Conservation (phyloP, 1,140 invertebrate species). For the Ceratina australensis region DNA sequence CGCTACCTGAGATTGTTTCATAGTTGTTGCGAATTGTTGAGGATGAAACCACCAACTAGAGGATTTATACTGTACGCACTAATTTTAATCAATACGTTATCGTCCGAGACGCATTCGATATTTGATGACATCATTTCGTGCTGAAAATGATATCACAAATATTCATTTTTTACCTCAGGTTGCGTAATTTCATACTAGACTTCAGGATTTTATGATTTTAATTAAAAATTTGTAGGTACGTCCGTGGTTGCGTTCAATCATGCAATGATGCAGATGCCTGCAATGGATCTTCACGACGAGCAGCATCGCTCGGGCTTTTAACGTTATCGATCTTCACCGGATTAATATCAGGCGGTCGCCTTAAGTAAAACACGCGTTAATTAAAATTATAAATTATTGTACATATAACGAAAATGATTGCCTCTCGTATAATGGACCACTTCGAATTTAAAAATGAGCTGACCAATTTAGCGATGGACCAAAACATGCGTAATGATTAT, state of each 20-base stretch:
- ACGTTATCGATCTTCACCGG: slow-evolving; percentile 45
- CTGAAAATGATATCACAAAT: background rate
- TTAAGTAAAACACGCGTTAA: slow-evolving; percentile 7
- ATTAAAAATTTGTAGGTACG: slow-evolving; percentile 82
- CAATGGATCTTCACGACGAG: slow-evolving; percentile 77
- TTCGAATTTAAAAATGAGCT: slow-evolving; percentile 27
- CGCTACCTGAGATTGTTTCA: slow-evolving; percentile 12
- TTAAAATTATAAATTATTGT: slow-evolving; percentile 29
- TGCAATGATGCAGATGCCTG: slow-evolving; percentile 93
- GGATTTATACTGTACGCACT: background rate
- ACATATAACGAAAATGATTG: slow-evolving; percentile 15
- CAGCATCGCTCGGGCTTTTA: slow-evolving; percentile 35
- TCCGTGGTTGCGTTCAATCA: slow-evolving; percentile 91
- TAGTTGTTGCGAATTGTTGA: background rate
- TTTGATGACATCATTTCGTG: background rate
- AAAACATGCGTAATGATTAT: slow-evolving; percentile 12
- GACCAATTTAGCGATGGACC: slow-evolving; percentile 48
- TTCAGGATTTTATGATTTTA: too few relatives aligned
- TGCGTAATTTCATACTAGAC: too few relatives aligned
- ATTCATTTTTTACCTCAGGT: background rate
- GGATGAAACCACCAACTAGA: background rate
- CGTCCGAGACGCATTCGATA: background rate
- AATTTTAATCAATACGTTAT: slow-evolving; percentile 22
- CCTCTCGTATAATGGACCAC: slow-evolving; percentile 26
- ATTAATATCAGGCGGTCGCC: slow-evolving; percentile 26